These are phyloP conservation scores for Orchestia grillus DNA, from an alignment of 1,140 invertebrate species.

Conservation along the genomic window DNA sequence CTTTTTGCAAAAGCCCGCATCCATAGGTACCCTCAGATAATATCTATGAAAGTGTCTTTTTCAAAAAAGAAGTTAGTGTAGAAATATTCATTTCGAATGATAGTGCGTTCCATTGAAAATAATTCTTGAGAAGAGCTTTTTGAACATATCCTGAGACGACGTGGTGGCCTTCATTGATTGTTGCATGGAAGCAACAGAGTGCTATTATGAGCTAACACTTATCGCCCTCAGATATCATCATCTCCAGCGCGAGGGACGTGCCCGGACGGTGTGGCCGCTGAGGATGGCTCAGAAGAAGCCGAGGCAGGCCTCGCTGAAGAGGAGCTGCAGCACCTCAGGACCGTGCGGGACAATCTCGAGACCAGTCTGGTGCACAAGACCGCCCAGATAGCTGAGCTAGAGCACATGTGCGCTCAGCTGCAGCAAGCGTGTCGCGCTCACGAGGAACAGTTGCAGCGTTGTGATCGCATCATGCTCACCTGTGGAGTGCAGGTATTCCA, in stretches of 20 bases:
- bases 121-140: no score
- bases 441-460: constrained; percentile 58
- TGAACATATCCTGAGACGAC: no score
- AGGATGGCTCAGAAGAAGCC: background rate
- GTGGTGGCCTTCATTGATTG: no score
- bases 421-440: constrained; percentile 45
- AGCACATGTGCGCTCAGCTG: constrained; percentile 61
- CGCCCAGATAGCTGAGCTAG: constrained; percentile 62
- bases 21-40: no score
- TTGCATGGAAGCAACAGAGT: no score
- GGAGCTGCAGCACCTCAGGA: constrained; percentile 62
- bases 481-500: background rate
- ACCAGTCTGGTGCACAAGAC: constrained; percentile 59
- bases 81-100: no score
- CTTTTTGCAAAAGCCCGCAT: no score
- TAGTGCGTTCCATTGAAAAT: no score
- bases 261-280: background rate
- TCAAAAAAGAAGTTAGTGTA: no score
- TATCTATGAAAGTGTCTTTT: no score
- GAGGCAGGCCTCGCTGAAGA: constrained; percentile 53
- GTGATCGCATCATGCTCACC: background rate
- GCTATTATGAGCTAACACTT: no score
- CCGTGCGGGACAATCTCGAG: constrained; percentile 65
- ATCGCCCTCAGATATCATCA: background rate
- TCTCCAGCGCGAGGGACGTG: background rate